Conservation (phyloP, 2,888 invertebrate genomes). For the Thereva nobilitata region DNA sequence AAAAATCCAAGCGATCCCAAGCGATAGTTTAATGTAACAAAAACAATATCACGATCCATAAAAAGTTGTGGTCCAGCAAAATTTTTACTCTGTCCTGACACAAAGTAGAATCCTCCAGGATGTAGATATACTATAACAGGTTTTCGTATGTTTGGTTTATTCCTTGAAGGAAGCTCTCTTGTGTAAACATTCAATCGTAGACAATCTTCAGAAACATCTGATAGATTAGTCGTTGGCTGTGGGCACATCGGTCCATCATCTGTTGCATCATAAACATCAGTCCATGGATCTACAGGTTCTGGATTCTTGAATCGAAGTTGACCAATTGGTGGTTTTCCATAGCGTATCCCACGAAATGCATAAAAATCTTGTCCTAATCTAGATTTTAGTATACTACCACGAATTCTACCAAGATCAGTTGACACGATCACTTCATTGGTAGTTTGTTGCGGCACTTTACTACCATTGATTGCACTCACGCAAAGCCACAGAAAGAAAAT, state of each 20-base stretch:
- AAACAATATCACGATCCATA: slow-evolving; percentile 63
- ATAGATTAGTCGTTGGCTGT: slow-evolving; percentile 34
- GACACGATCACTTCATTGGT: neutral
- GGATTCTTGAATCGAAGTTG: slow-evolving; percentile 52
- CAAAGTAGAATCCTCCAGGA: slow-evolving; percentile 66
- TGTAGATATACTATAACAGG: slow-evolving; percentile 69
- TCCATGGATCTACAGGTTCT: slow-evolving; percentile 48
- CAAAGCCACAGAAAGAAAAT: no score
- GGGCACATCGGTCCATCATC: slow-evolving; percentile 50
- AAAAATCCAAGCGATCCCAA: slow-evolving; percentile 61
- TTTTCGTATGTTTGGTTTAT: slow-evolving; percentile 2
- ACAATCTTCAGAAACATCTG: slow-evolving; percentile 59
- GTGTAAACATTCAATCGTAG: slow-evolving; percentile 62
- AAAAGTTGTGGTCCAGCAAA: slow-evolving; percentile 64
- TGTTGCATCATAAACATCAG: slow-evolving; percentile 50
- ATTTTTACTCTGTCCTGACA: slow-evolving; percentile 50
- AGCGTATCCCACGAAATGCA: slow-evolving; percentile 51
- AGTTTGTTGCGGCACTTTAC: no score
- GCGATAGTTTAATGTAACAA: slow-evolving; percentile 67
- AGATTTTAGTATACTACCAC: slow-evolving; percentile 52
- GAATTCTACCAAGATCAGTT: slow-evolving; percentile 49
- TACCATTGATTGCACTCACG: no score
- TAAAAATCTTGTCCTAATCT: slow-evolving; percentile 46
- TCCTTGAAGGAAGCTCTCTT: slow-evolving; percentile 45
- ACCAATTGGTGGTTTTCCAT: slow-evolving; percentile 58